A percentile compares a stretch with the other conserved stretches of the same genome.
phyloP scores from a whole-genome alignment of 2,797 vertebrate species.

The Columba guinea region DNA sequence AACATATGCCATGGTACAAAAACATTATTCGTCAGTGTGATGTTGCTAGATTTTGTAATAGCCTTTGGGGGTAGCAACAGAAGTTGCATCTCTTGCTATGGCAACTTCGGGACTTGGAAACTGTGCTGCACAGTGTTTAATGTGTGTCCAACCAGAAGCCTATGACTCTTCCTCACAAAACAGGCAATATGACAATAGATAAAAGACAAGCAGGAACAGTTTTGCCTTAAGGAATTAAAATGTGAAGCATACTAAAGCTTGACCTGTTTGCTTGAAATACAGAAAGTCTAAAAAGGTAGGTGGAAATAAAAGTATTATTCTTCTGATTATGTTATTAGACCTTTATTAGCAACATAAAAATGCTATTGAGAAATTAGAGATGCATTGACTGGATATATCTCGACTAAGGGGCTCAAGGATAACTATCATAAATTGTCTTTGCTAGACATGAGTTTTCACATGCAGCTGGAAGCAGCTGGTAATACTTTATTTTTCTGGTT shows the following conservation, averaged over 20 bases:
- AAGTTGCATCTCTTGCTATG: neutral
- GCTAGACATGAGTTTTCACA: neutral
- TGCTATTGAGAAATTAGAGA: neutral
- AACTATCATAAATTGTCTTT: neutral
- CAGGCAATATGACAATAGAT: neutral
- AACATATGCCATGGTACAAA: neutral
- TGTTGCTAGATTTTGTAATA: neutral
- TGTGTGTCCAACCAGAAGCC: neutral
- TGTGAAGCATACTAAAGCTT: neutral
- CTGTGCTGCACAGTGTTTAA: neutral
- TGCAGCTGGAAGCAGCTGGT: neutral
- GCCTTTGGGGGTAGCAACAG: neutral
- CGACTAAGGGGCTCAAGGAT: neutral
- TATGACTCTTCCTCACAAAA: neutral
- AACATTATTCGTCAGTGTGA: neutral
- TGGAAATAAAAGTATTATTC: neutral
- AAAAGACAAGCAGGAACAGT: neutral
- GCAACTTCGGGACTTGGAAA: neutral
- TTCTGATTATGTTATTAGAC: neutral
- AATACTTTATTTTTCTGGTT: neutral
- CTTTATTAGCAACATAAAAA: neutral
- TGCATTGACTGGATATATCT: neutral
- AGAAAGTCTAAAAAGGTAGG: neutral
- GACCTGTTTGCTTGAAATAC: neutral
- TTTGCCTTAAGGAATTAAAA: neutral